These are phyloP conservation scores for Lochmaea crataegi DNA, from an alignment of 2,888 invertebrate genomes.

Conservation along the genomic window DNA sequence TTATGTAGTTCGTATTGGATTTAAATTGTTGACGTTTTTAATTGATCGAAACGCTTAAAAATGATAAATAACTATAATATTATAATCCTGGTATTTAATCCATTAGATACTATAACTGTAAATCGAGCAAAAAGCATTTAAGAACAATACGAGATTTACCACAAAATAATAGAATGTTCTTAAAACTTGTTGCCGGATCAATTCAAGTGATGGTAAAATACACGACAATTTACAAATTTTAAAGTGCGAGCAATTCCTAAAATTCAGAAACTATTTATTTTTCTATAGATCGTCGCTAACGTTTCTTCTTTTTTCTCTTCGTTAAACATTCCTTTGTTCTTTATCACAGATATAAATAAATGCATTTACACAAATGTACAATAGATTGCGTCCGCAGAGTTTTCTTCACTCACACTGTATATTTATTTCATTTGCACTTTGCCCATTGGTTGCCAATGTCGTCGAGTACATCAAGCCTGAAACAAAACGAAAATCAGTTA, in stretches of 20 bases:
- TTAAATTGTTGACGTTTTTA: constrained; percentile 5
- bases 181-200: background rate
- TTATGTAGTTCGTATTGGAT: background rate
- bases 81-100: constrained; percentile 4
- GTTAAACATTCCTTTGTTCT: constrained; percentile 57
- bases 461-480: constrained; percentile 46
- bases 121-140: background rate
- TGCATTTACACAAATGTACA: constrained; percentile 66
- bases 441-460: constrained; percentile 56
- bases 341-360: constrained; percentile 68
- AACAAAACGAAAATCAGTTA: constrained; percentile 49
- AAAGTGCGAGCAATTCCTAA: constrained; percentile 50
- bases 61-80: background rate
- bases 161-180: background rate
- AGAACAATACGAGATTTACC: background rate
- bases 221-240: constrained; percentile 51
- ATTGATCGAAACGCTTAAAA: background rate
- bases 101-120: constrained; percentile 7
- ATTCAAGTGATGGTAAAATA: constrained; percentile 44
- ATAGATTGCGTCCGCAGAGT: constrained; percentile 59
- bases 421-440: constrained; percentile 62
- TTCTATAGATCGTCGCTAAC: constrained; percentile 19
- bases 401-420: constrained; percentile 49
- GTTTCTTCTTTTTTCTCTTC: background rate
- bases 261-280: constrained; percentile 50